phyloP scores from a whole-genome alignment of 2,888 invertebrate genomes.

The Sialis lutaria region DNA sequence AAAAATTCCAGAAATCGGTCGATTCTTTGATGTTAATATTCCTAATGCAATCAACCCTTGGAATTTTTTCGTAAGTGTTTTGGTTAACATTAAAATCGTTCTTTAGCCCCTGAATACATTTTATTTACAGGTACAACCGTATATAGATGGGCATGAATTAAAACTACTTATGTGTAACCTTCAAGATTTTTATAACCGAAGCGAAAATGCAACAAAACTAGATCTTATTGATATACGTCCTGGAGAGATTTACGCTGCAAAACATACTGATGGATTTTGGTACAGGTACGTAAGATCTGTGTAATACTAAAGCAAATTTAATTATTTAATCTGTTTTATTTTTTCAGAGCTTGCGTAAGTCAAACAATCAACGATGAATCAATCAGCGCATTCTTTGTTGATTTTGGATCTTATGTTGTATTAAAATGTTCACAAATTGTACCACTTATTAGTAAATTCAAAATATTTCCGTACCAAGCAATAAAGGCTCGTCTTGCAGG shows the following conservation, averaged over 20 bases:
- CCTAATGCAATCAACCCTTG: conserved; percentile 62
- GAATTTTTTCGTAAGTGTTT: conserved; percentile 42
- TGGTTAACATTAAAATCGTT: neutral
- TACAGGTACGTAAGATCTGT: conserved; percentile 41
- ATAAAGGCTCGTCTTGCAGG: conserved; percentile 44
- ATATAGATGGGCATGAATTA: conserved; percentile 26
- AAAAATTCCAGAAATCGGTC: conserved; percentile 26
- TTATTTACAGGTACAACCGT: conserved; percentile 30
- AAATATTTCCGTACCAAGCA: conserved; percentile 44
- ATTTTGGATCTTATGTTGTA: conserved; percentile 43
- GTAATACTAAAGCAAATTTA: neutral
- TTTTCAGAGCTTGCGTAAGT: conserved; percentile 31
- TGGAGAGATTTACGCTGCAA: conserved; percentile 52
- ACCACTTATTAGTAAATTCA: conserved; percentile 34
- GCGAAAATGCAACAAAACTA: conserved; percentile 29
- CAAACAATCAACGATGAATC: conserved; percentile 33
- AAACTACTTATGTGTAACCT: conserved; percentile 46
- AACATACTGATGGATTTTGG: conserved; percentile 49
- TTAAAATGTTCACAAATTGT: conserved; percentile 34
- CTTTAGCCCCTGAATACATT: neutral
- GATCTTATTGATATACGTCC: conserved; percentile 19
- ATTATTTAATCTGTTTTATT: conserved; percentile 10
- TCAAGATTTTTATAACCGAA: conserved; percentile 38
- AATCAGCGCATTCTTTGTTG: conserved; percentile 42
- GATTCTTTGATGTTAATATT: conserved; percentile 52